These are phyloP conservation scores for Diabrotica balteata DNA, from an alignment of 2,888 invertebrate species.

Conservation along the genomic window DNA sequence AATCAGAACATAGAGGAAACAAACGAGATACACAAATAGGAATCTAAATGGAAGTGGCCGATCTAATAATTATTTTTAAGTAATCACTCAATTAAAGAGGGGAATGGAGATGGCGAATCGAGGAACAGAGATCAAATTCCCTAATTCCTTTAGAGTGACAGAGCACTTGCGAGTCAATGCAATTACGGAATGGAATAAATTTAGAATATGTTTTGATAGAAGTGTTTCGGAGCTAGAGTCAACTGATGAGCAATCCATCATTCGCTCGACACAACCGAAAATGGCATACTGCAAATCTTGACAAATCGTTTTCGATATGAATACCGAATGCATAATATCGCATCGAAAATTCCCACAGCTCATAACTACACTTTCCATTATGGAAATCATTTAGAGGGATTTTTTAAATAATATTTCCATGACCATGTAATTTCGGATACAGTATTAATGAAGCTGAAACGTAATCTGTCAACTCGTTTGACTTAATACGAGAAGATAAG, in stretches of 20 bases:
- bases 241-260: constrained; percentile 58
- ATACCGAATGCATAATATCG: constrained; percentile 55
- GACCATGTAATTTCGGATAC: constrained; percentile 38
- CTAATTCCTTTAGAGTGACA: constrained; percentile 45
- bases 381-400: constrained; percentile 31
- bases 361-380: constrained; percentile 32
- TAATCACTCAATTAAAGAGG: constrained; percentile 43
- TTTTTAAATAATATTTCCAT: constrained; percentile 36
- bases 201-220: constrained; percentile 57
- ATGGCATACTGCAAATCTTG: constrained; percentile 58
- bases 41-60: constrained; percentile 37
- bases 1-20: background rate
- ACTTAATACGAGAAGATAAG: constrained; percentile 32
- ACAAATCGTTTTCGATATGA: constrained; percentile 60
- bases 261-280: constrained; percentile 50
- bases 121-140: constrained; percentile 36
- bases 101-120: constrained; percentile 32
- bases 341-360: constrained; percentile 31
- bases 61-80: constrained; percentile 48
- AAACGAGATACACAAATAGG: background rate
- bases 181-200: constrained; percentile 55
- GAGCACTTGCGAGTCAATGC: constrained; percentile 49
- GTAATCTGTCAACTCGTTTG: constrained; percentile 36
- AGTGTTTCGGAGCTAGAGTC: constrained; percentile 55
- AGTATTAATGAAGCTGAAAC: constrained; percentile 41